Base-by-base conservation (phyloP, 1,140 invertebrate species). In the Acromyrmex echinatior region DNA sequence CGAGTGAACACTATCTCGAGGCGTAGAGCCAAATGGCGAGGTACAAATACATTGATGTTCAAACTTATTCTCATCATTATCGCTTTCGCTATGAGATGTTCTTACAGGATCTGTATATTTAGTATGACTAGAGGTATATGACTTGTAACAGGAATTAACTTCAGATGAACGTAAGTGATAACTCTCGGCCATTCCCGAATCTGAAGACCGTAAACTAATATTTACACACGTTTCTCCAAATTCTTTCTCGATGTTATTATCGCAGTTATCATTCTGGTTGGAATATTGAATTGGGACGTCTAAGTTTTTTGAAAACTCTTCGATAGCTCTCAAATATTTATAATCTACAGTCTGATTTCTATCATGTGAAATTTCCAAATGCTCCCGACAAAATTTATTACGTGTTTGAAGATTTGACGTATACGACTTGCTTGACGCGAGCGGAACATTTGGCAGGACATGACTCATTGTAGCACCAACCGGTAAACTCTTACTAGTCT, bases 151-250 rank as follows among this genome's bases (percentile, higher is more conserved):
- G 5, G 92, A 94, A 89, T 93, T 93, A 0, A 95, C 78, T 21
- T 94, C 94, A 0, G 92, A 91, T 18, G 94, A 95, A 79, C 93
- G 94, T 6, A 94, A 90, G 16, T 93, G 92, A 92, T 96, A 98
- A 92, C 97, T 98, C 35, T 98, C 98, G 3, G 97, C 98, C 95
- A 98, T 97, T 25, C 98, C 98, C 0, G 97, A 98, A 93, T 98
- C 98, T 7, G 97, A 98, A 5, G 98, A 98, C 39, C 94, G 93
- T 31, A 95, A 80, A 86, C 96, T 96, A 70, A 90, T 79, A 9
- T 88, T 81, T 31, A 56, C 25, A 51, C 65, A 74, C 3, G 49
- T 68, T 63, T 71, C 73, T 74, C 45, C 53, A 76, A 39, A 84
- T 53, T 73, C 80, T 18, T 28, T 10, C 10, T 49, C 28, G 5